Percentiles rank a stretch among this genome's conserved stretches.
Evolutionary conservation across 2,888 invertebrate genomes (phyloP).

Genomic region (Ypsolopha scabrella): DNA sequence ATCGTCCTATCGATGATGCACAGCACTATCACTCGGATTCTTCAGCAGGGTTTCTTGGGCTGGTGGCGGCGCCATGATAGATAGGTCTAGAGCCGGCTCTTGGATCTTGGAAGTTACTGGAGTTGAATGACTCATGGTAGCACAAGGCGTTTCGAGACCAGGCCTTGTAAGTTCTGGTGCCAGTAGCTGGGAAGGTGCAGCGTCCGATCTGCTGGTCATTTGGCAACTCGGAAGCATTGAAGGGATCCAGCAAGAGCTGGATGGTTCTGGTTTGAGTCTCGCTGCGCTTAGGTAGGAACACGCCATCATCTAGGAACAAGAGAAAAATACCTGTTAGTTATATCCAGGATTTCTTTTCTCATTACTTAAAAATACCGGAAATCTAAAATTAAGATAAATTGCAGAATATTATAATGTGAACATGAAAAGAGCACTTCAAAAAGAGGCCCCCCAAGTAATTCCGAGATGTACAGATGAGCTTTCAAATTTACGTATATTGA

Average conservation of each 20-base stretch:
- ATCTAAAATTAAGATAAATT: background rate
- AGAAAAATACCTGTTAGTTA: background rate
- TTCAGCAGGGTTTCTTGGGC: slow-evolving; percentile 39
- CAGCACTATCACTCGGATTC: slow-evolving; percentile 57
- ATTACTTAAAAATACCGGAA: background rate
- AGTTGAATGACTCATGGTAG: background rate
- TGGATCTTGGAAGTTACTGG: background rate
- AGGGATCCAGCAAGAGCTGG: slow-evolving; percentile 16
- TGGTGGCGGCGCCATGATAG: slow-evolving; percentile 15
- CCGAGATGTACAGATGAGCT: slow-evolving; percentile 5
- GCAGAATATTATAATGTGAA: background rate
- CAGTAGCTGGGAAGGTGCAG: background rate
- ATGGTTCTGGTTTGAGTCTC: slow-evolving; percentile 34
- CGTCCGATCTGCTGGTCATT: background rate
- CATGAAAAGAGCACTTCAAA: slow-evolving; percentile 3
- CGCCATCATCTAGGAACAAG: slow-evolving; percentile 64
- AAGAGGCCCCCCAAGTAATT: slow-evolving; percentile 3
- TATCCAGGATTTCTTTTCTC: background rate
- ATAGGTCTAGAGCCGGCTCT: slow-evolving; percentile 9
- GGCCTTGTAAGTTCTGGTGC: background rate
- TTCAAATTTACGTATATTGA: slow-evolving; percentile 13
- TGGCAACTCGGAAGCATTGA: background rate
- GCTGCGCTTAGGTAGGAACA: slow-evolving; percentile 60
- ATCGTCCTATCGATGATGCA: slow-evolving; percentile 38
- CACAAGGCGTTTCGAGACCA: too few species aligned